These are phyloP conservation scores for Drosophila chauvacae DNA, from an alignment of 1,140 invertebrate genomes.

Conservation along the genomic window DNA sequence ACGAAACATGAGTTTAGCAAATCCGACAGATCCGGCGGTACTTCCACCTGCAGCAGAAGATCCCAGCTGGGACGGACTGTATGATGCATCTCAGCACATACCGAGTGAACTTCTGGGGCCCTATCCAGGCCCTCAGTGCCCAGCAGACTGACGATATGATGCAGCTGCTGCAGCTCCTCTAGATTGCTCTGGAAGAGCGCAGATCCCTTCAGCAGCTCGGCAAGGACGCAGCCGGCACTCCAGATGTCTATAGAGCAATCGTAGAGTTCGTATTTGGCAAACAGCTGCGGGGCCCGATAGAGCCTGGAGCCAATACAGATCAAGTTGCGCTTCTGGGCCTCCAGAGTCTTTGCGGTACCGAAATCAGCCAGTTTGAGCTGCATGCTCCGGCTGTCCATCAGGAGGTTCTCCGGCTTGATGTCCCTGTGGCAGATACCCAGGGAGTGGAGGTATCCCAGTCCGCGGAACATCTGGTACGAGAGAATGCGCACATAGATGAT, in stretches of 20 bases:
- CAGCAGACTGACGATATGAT: slow-evolving; percentile 17
- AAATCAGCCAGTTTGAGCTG: slow-evolving; percentile 99
- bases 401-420: slow-evolving; percentile 99
- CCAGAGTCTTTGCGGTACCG: slow-evolving; percentile 98
- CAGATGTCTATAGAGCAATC: slow-evolving; percentile 97
- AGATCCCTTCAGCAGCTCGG: slow-evolving; percentile 97
- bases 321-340: slow-evolving; percentile 97
- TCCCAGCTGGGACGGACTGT: slow-evolving; percentile 15
- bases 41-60: background rate
- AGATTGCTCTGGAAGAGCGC: slow-evolving; percentile 91
- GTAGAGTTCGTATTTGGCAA: slow-evolving; percentile 99
- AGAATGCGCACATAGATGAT: slow-evolving; percentile 46
- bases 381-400: slow-evolving; percentile 97
- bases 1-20: slow-evolving; percentile 39
- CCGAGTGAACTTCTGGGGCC: background rate
- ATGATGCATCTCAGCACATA: background rate
- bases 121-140: slow-evolving; percentile 43
- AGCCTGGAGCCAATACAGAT: slow-evolving; percentile 99
- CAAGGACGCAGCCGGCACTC: slow-evolving; percentile 99
- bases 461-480: slow-evolving; percentile 98
- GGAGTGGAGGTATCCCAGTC: slow-evolving; percentile 98
- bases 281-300: slow-evolving; percentile 98
- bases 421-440: slow-evolving; percentile 99
- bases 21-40: slow-evolving; percentile 38
- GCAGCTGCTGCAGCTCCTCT: slow-evolving; percentile 9